These are phyloP conservation scores for Pipistrellus nathusii DNA, from an alignment of 2,797 vertebrate genomes.

Conservation along the genomic window DNA sequence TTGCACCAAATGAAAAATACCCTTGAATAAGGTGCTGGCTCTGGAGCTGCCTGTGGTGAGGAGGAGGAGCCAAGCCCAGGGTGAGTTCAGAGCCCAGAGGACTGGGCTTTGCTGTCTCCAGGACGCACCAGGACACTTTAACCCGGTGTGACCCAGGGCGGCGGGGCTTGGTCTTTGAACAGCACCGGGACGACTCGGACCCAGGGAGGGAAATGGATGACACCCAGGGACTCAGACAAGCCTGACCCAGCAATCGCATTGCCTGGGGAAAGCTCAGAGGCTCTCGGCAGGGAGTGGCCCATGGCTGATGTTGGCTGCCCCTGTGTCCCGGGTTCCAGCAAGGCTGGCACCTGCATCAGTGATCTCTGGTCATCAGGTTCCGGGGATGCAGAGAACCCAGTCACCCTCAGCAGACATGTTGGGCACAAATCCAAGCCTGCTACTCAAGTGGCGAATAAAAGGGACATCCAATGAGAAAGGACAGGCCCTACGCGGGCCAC, in stretches of 20 bases:
- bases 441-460: not conserved
- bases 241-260: not conserved
- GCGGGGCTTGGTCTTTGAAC: not conserved
- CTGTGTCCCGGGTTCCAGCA: not conserved
- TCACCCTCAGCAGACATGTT: not conserved
- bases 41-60: not conserved
- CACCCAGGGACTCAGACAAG: fast-evolving
- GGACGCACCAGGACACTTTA: not conserved
- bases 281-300: not conserved
- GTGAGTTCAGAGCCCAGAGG: not conserved
- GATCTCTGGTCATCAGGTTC: not conserved
- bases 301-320: not conserved
- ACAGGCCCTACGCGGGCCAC: fast-evolving
- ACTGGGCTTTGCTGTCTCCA: not conserved
- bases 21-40: not conserved
- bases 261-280: not conserved
- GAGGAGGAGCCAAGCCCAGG: not conserved
- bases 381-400: not conserved
- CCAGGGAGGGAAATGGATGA: not conserved
- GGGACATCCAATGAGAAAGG: not conserved
- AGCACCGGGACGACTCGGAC: not conserved
- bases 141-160: not conserved
- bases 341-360: not conserved
- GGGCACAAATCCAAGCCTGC: not conserved
- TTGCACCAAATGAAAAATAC: slow-evolving; percentile 45